Conservation (phyloP, 2,797 vertebrate genomes). For the Falco novaeseelandiae region DNA sequence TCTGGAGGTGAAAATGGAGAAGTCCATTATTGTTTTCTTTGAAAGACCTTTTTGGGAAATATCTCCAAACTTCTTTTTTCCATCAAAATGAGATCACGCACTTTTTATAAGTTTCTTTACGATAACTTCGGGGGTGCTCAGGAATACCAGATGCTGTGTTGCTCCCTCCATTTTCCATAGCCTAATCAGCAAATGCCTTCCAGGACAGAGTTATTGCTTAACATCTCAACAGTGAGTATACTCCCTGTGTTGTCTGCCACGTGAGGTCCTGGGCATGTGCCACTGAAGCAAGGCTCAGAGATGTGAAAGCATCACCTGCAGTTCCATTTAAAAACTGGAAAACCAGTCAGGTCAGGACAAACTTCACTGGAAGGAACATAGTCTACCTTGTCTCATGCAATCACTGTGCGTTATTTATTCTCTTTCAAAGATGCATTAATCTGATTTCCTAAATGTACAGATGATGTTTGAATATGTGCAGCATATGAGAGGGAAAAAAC, state of each 20-base stretch:
- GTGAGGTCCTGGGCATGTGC: neutral
- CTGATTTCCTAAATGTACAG: neutral
- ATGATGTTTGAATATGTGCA: neutral
- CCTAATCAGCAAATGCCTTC: conserved; percentile 71
- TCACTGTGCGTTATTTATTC: neutral
- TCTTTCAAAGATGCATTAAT: neutral
- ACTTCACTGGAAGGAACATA: neutral
- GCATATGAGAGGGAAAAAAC: neutral
- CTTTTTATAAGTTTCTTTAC: conserved; percentile 73
- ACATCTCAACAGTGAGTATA: neutral
- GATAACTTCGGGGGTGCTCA: conserved; percentile 70
- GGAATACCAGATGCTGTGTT: conserved; percentile 67
- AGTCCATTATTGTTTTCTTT: conserved; percentile 25
- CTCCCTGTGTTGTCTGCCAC: neutral
- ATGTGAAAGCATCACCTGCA: neutral
- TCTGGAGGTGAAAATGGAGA: conserved; percentile 5
- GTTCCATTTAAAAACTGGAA: neutral
- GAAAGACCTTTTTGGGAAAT: conserved; percentile 44
- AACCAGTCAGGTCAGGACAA: neutral
- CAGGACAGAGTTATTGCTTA: neutral
- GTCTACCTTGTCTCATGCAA: neutral
- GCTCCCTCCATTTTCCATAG: conserved; percentile 60
- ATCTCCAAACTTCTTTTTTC: neutral
- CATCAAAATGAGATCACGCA: conserved; percentile 54
- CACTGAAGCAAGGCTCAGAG: neutral